These are phyloP conservation scores for Palythoa grandiflora DNA, from an alignment of 92 coral and sea anemone species.

Conservation along the genomic window DNA sequence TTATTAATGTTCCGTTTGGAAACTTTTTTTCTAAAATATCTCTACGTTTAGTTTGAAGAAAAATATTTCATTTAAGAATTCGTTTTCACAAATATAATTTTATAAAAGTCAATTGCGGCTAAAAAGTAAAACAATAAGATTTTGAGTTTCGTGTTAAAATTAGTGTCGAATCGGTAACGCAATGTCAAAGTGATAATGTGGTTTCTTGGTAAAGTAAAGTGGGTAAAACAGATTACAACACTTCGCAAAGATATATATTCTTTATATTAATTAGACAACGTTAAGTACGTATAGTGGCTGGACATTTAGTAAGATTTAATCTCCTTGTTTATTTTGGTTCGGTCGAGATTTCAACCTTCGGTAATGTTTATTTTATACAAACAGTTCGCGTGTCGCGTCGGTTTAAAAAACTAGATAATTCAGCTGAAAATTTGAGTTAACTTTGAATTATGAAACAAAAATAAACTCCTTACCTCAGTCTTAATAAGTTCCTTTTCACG, in stretches of 20 bases:
- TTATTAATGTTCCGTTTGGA: too few species aligned
- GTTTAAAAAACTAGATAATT: not conserved
- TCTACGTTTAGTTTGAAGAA: too few species aligned
- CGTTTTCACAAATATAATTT: too few species aligned
- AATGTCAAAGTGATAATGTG: not conserved
- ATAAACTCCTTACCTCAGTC: not conserved
- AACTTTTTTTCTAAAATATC: too few species aligned
- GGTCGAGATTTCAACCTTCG: not conserved
- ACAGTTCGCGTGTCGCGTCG: slow-evolving; percentile 1
- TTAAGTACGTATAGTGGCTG: not conserved
- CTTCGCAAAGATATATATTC: not conserved
- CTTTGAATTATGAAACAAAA: not conserved
- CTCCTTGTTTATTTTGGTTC: not conserved
- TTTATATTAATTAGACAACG: not conserved
- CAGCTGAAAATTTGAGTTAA: not conserved
- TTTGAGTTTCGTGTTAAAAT: not conserved
- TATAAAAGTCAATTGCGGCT: too few species aligned
- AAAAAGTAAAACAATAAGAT: too few species aligned
- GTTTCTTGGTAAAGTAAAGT: not conserved
- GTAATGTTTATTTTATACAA: not conserved
- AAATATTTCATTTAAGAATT: too few species aligned
- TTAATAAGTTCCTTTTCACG: not conserved
- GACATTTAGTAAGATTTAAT: not conserved
- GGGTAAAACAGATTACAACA: not conserved
- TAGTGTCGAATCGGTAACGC: not conserved